Conservation (phyloP, 2,113 vertebrate species). For the Speoplatyrhinus poulsoni region DNA sequence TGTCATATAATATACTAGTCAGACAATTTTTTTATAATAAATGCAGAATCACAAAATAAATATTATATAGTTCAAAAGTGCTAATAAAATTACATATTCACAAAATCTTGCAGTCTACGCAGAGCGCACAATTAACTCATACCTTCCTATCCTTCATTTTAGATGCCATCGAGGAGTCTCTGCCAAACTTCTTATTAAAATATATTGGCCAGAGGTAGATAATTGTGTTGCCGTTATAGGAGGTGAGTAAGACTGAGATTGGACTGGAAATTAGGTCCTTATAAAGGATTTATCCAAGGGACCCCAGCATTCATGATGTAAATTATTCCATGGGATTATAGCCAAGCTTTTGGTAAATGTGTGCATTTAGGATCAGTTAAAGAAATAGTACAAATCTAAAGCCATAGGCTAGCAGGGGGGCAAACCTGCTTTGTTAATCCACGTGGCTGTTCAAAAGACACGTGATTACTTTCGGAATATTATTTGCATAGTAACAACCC, state of each 20-base stretch:
- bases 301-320: conserved; percentile 81
- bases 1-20: conserved; percentile 7
- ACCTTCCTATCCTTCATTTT: conserved; percentile 94
- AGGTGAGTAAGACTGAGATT: conserved; percentile 72
- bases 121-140: conserved; percentile 58
- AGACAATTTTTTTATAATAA: neutral
- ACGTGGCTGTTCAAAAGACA: conserved; percentile 93
- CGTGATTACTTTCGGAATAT: conserved; percentile 84
- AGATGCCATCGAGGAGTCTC: conserved; percentile 81
- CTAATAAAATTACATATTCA: conserved; percentile 10
- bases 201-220: conserved; percentile 14
- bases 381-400: conserved; percentile 81
- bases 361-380: conserved; percentile 91
- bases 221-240: conserved; percentile 38
- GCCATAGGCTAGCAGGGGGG: conserved; percentile 80
- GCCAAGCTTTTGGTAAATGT: conserved; percentile 81
- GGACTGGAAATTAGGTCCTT: conserved; percentile 68
- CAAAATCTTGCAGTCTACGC: conserved; percentile 21
- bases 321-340: conserved; percentile 93
- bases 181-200: conserved; percentile 25
- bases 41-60: conserved; percentile 6
- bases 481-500: conserved; percentile 84
- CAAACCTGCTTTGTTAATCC: conserved; percentile 94
- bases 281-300: conserved; percentile 85
- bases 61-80: conserved; percentile 12